Percentiles rank a stretch among this genome's conserved stretches.
Evolutionary conservation across 2,888 invertebrate genomes (phyloP).

Genomic region (Linnaemya tessellans): DNA sequence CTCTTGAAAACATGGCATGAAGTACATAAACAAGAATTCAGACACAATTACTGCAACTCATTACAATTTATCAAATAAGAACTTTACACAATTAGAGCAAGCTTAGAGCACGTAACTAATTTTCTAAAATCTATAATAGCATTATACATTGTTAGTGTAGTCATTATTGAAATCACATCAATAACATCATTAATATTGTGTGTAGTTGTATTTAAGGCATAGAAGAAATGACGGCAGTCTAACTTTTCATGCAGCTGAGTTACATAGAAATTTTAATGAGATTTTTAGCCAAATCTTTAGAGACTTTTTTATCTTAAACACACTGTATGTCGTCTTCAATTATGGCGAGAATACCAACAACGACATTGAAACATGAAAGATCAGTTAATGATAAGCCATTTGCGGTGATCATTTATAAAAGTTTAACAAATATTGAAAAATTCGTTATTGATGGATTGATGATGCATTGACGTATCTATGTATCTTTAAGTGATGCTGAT

Average conservation of each 20-base stretch:
- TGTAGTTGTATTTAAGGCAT: slow-evolving; percentile 39
- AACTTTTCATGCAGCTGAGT: slow-evolving; percentile 11
- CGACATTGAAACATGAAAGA: slow-evolving; percentile 64
- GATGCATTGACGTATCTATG: slow-evolving; percentile 8
- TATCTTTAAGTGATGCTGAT: slow-evolving; percentile 8
- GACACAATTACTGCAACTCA: slow-evolving; percentile 43
- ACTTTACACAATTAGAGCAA: slow-evolving; percentile 10
- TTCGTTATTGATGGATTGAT: slow-evolving; percentile 14
- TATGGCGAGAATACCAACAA: slow-evolving; percentile 59
- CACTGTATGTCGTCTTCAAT: slow-evolving; percentile 39
- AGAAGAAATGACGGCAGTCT: neutral
- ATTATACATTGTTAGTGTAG: slow-evolving; percentile 9
- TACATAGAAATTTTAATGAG: slow-evolving; percentile 69
- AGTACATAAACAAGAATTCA: slow-evolving; percentile 15
- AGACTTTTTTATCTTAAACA: slow-evolving; percentile 69
- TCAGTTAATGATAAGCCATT: slow-evolving; percentile 70
- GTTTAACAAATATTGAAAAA: slow-evolving; percentile 57
- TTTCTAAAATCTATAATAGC: slow-evolving; percentile 32
- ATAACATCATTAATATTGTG: slow-evolving; percentile 65
- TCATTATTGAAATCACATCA: slow-evolving; percentile 44
- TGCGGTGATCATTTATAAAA: slow-evolving; percentile 69
- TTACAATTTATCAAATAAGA: slow-evolving; percentile 12
- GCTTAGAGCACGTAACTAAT: slow-evolving; percentile 40
- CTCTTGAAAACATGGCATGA: neutral
- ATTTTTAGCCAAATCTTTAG: slow-evolving; percentile 69